Evolutionary conservation across 2,797 vertebrate species (phyloP).

Genomic region (Linurgus olivaceus): DNA sequence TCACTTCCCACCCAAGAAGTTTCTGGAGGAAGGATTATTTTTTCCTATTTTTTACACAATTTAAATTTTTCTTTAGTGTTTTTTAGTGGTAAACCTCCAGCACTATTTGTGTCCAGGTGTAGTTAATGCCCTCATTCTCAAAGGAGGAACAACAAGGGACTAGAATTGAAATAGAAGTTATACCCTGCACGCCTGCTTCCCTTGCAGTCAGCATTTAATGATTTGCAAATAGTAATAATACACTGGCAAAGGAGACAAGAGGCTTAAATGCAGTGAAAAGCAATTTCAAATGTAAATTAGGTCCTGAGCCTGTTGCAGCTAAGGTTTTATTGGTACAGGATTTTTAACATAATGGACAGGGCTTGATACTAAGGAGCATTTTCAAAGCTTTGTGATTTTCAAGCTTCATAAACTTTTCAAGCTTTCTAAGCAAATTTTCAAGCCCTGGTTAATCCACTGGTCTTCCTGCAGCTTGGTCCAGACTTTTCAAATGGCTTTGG

Average conservation of each 20-base stretch:
- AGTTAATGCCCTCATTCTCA: slow-evolving; percentile 21
- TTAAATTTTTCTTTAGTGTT: background rate
- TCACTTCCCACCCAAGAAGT: slow-evolving; percentile 38
- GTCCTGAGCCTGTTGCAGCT: background rate
- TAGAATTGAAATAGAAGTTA: background rate
- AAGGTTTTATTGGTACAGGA: background rate
- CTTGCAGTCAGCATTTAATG: slow-evolving; percentile 10
- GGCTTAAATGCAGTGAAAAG: background rate
- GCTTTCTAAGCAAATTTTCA: background rate
- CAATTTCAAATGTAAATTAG: background rate
- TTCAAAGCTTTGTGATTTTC: background rate
- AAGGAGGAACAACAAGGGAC: background rate
- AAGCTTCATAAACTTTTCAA: background rate
- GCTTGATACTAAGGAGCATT: background rate
- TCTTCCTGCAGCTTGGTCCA: background rate
- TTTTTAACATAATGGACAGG: background rate
- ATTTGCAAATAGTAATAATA: slow-evolving; percentile 32
- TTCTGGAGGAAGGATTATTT: background rate
- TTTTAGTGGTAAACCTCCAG: background rate
- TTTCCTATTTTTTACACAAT: background rate
- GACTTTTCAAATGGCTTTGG: background rate
- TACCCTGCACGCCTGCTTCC: background rate
- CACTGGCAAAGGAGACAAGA: background rate
- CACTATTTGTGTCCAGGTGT: background rate
- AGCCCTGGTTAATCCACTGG: background rate